Percentiles rank a stretch among this genome's conserved stretches.
These are phyloP conservation scores for Catagonus wagneri DNA, from an alignment of 2,113 vertebrate genomes.

Conservation along the genomic window DNA sequence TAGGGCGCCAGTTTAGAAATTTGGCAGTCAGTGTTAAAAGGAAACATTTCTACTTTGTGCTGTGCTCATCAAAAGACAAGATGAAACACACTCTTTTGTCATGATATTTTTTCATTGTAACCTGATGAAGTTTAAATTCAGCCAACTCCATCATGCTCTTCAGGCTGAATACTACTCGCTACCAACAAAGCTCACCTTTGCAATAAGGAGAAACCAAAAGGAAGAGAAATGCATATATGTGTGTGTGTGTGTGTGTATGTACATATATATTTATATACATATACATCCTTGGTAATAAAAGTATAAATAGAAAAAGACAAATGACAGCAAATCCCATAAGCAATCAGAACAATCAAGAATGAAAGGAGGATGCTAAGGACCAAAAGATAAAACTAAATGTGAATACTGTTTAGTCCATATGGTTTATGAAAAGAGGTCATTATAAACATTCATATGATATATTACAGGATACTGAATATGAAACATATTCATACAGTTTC, in stretches of 20 bases:
- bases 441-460: neutral
- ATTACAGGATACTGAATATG: neutral
- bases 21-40: constrained; percentile 72
- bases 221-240: neutral
- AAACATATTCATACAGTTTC: neutral
- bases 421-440: constrained; percentile 18
- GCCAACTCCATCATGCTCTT: neutral
- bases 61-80: constrained; percentile 74
- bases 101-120: constrained; percentile 57
- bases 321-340: neutral
- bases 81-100: constrained; percentile 76
- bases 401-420: neutral
- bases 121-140: constrained; percentile 63
- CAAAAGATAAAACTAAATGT: neutral
- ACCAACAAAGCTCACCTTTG: neutral
- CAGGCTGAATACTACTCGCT: neutral
- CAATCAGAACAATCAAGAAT: neutral
- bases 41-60: constrained; percentile 72
- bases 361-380: neutral
- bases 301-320: neutral
- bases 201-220: neutral
- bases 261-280: neutral
- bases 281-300: constrained; percentile 59
- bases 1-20: constrained; percentile 60
- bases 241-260: neutral